Evolutionary conservation across 2,797 vertebrate species (phyloP).

Genomic region (Fistularia tabacaria): DNA sequence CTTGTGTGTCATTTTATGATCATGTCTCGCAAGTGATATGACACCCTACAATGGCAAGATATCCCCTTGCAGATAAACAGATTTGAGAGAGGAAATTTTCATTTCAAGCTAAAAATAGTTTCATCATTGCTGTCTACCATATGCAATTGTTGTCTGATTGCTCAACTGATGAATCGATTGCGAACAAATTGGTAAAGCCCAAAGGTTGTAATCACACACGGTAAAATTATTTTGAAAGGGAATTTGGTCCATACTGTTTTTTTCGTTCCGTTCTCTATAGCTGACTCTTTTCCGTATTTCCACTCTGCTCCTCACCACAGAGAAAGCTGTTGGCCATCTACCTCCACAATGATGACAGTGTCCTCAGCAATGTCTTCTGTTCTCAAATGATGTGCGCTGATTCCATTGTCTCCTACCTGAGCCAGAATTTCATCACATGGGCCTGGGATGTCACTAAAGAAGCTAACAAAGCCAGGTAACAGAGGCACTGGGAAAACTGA

Average conservation of each 20-base stretch:
- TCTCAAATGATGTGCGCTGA: constrained; percentile 99
- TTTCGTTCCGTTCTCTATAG: too few relatives aligned
- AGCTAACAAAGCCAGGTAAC: constrained; percentile 95
- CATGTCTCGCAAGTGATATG: constrained; percentile 24
- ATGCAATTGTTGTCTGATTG: too few relatives aligned
- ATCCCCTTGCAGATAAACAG: background rate
- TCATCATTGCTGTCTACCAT: too few relatives aligned
- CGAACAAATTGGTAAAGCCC: background rate
- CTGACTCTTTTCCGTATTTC: constrained; percentile 17
- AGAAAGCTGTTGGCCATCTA: constrained; percentile 99
- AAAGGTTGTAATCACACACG: background rate
- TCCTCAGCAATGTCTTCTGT: constrained; percentile 99
- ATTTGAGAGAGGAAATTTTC: background rate
- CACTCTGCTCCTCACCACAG: constrained; percentile 74
- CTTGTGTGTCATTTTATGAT: constrained; percentile 32
- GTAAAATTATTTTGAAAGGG: too few relatives aligned
- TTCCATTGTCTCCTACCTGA: constrained; percentile 97
- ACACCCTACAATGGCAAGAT: constrained; percentile 1
- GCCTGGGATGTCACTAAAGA: constrained; percentile 99
- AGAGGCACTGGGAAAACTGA: background rate
- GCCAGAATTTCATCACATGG: constrained; percentile 99
- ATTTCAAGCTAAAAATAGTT: too few relatives aligned
- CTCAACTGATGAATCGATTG: background rate
- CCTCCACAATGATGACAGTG: constrained; percentile 99
- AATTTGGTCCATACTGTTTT: too few relatives aligned